These are phyloP conservation scores for Falcaria lacertinaria DNA, from an alignment of 2,888 invertebrate genomes.

Conservation along the genomic window DNA sequence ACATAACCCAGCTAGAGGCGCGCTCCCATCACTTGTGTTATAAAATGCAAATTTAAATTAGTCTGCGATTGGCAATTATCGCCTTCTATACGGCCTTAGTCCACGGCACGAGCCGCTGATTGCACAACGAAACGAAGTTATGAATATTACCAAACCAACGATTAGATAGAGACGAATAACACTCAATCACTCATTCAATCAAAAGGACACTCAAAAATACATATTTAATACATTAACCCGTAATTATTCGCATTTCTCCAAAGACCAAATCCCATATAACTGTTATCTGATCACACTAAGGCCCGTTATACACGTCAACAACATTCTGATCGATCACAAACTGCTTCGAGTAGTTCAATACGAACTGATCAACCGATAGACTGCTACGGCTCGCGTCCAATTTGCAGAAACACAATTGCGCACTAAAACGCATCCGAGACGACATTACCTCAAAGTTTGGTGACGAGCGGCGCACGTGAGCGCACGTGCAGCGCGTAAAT, in stretches of 20 bases:
- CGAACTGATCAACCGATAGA: not conserved
- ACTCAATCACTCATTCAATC: too few relatives aligned
- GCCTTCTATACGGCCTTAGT: too few relatives aligned
- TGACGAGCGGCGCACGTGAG: conserved; percentile 22
- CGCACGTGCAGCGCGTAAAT: conserved; percentile 22
- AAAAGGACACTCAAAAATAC: too few relatives aligned
- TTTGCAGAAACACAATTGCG: conserved; percentile 12
- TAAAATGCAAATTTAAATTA: not conserved
- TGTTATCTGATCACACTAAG: too few relatives aligned
- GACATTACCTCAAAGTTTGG: conserved; percentile 25
- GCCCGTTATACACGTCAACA: not conserved
- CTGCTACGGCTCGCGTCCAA: conserved; percentile 2
- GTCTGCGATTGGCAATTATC: not conserved
- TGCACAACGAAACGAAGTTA: too few relatives aligned
- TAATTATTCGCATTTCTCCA: too few relatives aligned
- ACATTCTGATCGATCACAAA: not conserved
- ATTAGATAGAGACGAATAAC: too few relatives aligned
- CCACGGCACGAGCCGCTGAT: too few relatives aligned
- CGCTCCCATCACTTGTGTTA: not conserved
- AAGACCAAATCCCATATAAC: too few relatives aligned
- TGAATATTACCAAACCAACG: not conserved
- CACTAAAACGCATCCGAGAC: conserved; percentile 16
- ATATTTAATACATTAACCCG: too few relatives aligned
- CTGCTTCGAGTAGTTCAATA: not conserved
- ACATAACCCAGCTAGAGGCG: not conserved